Evolutionary conservation across 2,797 vertebrate genomes (phyloP), one percentile per base, ranked within the genome.

Genomic region (Furcifer pardalis): DNA sequence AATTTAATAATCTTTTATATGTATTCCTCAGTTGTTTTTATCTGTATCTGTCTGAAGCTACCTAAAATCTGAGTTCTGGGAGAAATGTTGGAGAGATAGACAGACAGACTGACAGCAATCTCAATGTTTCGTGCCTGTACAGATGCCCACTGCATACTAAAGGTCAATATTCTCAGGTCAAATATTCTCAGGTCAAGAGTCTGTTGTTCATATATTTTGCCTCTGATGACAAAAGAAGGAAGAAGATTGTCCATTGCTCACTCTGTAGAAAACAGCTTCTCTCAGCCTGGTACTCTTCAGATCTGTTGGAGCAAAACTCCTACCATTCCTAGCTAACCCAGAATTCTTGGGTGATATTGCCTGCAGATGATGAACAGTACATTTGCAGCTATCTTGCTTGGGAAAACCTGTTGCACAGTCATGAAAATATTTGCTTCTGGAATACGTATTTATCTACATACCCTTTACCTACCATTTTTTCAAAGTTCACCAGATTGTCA

Each of bases 401-500:
- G 21, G 19, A 56, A 56, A 56, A 56, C 17, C 52, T 19, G 19
- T 37, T 27, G 32, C 40, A 42, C 25, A 25, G n/a, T 21, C 35
- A 49, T 30, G 4, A 62, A 44, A 42, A 81, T 44, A 40, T 6
- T 42, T 42, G 13, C 68, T 62, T 65, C 49, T 40, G 37, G 86
- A 81, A 92, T 56, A 56, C 15, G 10, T 37, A 27, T 72, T 42
- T 71, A 62, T 40, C 13, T 23, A 91, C 63, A 87, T 46, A 32
- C 92, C n/a, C 9, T 25, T 56, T 90, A 94, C 98, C 83, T 96
- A 99, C 99, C 98, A 99, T 99, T 97, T 99, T 99, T 97, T 99
- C 99, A 91, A 99, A 99, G 96, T 99, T 99, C 94, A 99, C 97
- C 93, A 99, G 97, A 94, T 93, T 98, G 96, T 99, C 99, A 78